Evolutionary conservation across 2,888 invertebrate genomes (phyloP).

Genomic region (Lithophane socia): DNA sequence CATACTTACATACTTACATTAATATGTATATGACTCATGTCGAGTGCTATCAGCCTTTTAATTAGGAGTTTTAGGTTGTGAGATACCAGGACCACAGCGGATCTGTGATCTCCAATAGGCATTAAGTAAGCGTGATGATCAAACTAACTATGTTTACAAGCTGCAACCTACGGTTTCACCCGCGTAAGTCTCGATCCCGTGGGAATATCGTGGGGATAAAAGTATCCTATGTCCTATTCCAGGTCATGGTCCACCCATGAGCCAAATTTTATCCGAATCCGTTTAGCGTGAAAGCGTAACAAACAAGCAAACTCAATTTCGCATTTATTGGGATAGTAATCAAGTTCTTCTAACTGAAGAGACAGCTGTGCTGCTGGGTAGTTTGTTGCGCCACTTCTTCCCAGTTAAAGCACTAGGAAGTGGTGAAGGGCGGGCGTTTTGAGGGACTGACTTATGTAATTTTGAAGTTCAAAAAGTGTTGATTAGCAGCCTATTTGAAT

Average conservation of each 20-base stretch:
- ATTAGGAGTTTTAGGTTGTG: constrained; percentile 14
- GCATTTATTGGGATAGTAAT: too few relatives aligned
- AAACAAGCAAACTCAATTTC: too few relatives aligned
- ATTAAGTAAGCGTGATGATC: neutral
- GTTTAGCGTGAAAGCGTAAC: too few relatives aligned
- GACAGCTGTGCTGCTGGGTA: neutral
- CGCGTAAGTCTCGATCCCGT: too few relatives aligned
- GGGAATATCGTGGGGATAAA: too few relatives aligned
- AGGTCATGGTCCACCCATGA: too few relatives aligned
- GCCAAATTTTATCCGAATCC: too few relatives aligned
- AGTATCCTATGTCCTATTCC: too few relatives aligned
- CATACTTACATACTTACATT: neutral
- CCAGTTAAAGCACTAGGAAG: neutral
- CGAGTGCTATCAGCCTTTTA: neutral
- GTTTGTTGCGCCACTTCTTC: neutral
- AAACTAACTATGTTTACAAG: too few relatives aligned
- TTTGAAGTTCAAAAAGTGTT: neutral
- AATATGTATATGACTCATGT: constrained; percentile 3
- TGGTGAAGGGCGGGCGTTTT: neutral
- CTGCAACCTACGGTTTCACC: too few relatives aligned
- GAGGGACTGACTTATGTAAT: neutral
- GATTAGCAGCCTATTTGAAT: neutral
- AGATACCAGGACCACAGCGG: neutral
- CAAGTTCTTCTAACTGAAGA: neutral
- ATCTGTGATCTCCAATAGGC: too few relatives aligned